Evolutionary conservation across 1,140 invertebrate species (phyloP).

Genomic region (Drosophila baimaii): DNA sequence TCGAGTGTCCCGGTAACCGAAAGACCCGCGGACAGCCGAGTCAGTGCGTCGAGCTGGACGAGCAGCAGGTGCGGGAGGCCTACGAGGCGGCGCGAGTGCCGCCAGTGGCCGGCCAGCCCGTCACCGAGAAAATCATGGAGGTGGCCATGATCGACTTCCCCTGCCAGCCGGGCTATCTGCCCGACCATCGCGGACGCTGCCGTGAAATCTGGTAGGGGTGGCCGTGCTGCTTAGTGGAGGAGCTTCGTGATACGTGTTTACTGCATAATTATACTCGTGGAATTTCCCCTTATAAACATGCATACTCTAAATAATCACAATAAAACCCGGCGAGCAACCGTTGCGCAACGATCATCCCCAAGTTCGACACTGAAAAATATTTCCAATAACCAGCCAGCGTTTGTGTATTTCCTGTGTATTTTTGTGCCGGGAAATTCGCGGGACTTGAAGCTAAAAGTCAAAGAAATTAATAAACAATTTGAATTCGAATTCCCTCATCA

Average conservation of each 20-base stretch:
- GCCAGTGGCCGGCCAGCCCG: constrained; percentile 1
- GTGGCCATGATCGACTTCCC: constrained; percentile 83
- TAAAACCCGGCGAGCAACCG: constrained; percentile 21
- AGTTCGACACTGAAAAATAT: constrained; percentile 15
- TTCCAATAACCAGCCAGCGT: too few species aligned
- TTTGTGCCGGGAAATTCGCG: too few species aligned
- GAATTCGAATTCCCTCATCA: too few species aligned
- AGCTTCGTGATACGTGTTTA: constrained; percentile 9
- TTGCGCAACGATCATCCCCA: constrained; percentile 21
- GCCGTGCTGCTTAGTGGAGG: background rate
- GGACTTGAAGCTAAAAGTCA: too few species aligned
- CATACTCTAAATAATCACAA: constrained; percentile 29
- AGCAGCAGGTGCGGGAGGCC: constrained; percentile 42
- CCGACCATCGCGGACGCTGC: constrained; percentile 75
- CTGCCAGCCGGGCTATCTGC: constrained; percentile 78
- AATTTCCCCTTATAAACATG: constrained; percentile 32
- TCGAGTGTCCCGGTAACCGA: constrained; percentile 61
- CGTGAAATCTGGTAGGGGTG: constrained; percentile 73
- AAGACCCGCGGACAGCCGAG: constrained; percentile 46
- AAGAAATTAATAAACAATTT: too few species aligned
- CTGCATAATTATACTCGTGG: constrained; percentile 20
- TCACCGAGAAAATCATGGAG: constrained; percentile 56
- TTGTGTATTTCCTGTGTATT: background rate
- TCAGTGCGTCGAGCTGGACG: constrained; percentile 71
- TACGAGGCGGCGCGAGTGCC: constrained; percentile 16